Evolutionary conservation across 2,113 vertebrate species (phyloP).

Genomic region (Erpornis zantholeuca): DNA sequence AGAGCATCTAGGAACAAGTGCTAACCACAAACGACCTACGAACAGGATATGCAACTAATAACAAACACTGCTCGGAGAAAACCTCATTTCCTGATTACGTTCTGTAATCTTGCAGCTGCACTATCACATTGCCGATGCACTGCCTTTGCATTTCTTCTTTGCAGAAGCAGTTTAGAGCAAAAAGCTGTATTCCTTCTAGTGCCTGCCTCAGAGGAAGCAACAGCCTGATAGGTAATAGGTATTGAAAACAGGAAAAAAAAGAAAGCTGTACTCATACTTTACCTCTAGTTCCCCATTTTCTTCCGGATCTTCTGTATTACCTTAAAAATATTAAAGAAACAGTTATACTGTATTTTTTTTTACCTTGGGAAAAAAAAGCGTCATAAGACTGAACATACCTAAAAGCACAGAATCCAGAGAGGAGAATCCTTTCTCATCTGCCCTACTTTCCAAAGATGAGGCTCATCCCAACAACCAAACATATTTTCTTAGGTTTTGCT

Average conservation of each 20-base stretch:
- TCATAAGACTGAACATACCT: background rate
- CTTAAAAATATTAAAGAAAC: constrained; percentile 32
- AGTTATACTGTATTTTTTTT: background rate
- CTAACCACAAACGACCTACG: background rate
- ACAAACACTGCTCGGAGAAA: background rate
- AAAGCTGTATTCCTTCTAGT: background rate
- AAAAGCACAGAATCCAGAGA: background rate
- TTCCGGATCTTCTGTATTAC: background rate
- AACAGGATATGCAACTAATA: constrained; percentile 3
- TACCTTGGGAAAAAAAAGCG: background rate
- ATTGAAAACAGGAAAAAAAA: background rate
- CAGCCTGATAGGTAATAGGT: background rate
- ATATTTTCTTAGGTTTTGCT: background rate
- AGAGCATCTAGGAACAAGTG: background rate
- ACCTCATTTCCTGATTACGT: background rate
- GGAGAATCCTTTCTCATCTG: background rate
- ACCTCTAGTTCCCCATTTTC: constrained; percentile 35
- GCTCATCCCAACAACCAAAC: background rate
- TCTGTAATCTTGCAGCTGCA: background rate
- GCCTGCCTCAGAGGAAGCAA: background rate
- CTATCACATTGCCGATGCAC: background rate
- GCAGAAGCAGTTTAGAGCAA: background rate
- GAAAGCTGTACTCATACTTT: background rate
- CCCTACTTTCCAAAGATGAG: background rate
- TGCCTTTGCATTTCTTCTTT: background rate